phyloP scores from a whole-genome alignment of 2,113 vertebrate genomes.

The Lipotes vexillifer region DNA sequence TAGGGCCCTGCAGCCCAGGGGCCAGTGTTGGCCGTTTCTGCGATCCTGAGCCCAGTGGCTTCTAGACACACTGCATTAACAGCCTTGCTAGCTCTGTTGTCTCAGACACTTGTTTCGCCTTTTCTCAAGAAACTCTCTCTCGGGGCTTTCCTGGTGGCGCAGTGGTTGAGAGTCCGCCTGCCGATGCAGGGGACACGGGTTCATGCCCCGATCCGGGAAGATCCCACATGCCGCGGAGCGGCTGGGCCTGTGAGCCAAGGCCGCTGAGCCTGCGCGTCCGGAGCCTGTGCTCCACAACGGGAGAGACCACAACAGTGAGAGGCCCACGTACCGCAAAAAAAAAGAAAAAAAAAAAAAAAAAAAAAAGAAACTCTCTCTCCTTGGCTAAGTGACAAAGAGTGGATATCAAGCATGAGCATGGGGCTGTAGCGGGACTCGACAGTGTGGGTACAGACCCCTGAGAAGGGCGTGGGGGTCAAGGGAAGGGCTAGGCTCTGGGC shows the following conservation, averaged over 20 bases:
- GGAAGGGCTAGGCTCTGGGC: not conserved
- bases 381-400: not conserved
- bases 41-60: not conserved
- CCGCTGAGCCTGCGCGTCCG: no score
- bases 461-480: rapidly evolving
- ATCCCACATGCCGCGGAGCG: no score
- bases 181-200: no score
- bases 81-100: not conserved
- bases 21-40: not conserved
- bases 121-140: not conserved
- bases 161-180: no score
- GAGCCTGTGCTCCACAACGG: no score
- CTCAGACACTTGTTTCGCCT: not conserved
- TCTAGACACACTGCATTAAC: not conserved
- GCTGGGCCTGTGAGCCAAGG: no score
- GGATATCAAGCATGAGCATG: not conserved
- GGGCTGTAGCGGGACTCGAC: not conserved
- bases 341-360: no score
- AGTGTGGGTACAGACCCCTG: not conserved
- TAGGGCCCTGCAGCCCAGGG: not conserved
- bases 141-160: not conserved
- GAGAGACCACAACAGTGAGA: no score
- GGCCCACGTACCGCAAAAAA: no score
- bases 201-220: no score
- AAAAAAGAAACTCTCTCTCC: not conserved